Base-by-base conservation (phyloP, 1,140 invertebrate species). In the Drosophila kepulauana region DNA sequence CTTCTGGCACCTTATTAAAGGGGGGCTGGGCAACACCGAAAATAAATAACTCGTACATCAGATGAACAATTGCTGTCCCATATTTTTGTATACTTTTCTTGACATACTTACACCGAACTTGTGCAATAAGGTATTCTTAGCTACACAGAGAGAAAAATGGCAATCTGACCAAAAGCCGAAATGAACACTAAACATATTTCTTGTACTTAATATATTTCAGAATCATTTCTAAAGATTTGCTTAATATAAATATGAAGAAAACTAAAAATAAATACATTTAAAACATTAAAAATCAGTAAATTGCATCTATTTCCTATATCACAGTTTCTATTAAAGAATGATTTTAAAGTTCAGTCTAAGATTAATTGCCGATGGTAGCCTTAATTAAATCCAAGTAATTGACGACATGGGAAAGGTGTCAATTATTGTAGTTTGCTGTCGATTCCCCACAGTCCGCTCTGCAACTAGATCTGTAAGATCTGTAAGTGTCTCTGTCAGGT, bases 341-440 rank as follows among this genome's bases (percentile, higher is more conserved):
- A 25, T 3, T 25, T 25, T 25, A 25, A 25, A 25, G 20, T 25
- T 25, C 20, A 25, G 3, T 28, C 35, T 54, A 52, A 33, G 70
- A 57, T 45, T 30, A 69, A 25, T 63, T 52, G 2, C 35, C 52
- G 2, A 56, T 48, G 2, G 3, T 41, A 10, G 46, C 5, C 68
- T 65, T 70, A 58, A 88, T 87, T 66, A 69, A 82, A 56, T 78
- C 57, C 30, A 80, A 51, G 90, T 92, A 94, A 49, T 91, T 92
- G 73, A 93, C 93, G 90, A 77, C 2, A 88, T 91, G 67, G 93
- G 94, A 0, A 92, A 93, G 15, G 84, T 78, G 7, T 93, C 93
- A 48, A 93, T 45, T 8, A n/a, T n/a, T n/a, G n/a, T n/a, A 73
- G 38, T 1, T 73, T 52, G 5, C 77, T 20, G 20, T 25, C 3